A percentile compares a stretch with the other conserved stretches of the same genome.
phyloP scores from a whole-genome alignment of 2,113 vertebrate species.

The Echinops telfairi region DNA sequence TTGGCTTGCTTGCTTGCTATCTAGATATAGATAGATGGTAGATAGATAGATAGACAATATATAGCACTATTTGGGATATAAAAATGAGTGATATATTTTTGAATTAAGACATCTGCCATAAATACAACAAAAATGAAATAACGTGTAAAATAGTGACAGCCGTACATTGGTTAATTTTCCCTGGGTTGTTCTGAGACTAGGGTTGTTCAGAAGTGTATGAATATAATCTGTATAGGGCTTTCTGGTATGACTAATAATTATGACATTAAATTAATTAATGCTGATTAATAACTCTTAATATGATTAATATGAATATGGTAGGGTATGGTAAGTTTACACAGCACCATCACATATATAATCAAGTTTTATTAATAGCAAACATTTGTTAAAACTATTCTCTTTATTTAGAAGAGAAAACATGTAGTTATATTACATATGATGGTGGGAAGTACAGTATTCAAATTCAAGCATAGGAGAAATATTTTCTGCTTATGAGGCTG shows the following conservation, averaged over 20 bases:
- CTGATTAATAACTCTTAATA: background rate
- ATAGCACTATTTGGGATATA: background rate
- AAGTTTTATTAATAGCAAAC: background rate
- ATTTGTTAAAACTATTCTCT: background rate
- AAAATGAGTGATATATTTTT: background rate
- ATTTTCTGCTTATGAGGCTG: background rate
- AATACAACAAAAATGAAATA: background rate
- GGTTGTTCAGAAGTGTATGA: background rate
- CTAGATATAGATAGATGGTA: no score
- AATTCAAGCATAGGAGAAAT: background rate
- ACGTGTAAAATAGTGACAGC: background rate
- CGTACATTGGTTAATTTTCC: background rate
- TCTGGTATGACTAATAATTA: background rate
- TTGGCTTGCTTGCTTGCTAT: no score
- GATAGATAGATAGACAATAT: background rate
- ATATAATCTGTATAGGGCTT: background rate
- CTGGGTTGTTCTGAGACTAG: background rate
- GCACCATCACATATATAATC: background rate
- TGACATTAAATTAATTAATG: background rate
- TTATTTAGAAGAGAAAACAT: background rate
- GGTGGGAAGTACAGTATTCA: background rate
- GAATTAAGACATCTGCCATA: background rate
- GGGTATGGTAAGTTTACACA: background rate
- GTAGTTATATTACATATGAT: background rate
- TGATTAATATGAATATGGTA: background rate